These are phyloP conservation scores for Sciurus vulgaris DNA, from an alignment of 2,797 vertebrate species.

Conservation along the genomic window DNA sequence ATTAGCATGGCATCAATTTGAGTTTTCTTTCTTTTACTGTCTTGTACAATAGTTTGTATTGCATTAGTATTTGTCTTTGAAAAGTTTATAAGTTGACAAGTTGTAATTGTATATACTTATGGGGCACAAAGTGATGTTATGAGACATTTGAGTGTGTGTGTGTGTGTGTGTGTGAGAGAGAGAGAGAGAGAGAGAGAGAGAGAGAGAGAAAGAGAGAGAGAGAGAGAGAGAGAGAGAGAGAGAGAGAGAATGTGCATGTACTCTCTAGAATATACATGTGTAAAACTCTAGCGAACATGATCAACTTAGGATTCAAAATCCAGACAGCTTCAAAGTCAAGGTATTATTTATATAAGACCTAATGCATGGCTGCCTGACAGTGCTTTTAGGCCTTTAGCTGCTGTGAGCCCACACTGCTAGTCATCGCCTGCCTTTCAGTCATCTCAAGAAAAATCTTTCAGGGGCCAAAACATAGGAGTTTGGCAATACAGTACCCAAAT, in stretches of 20 bases:
- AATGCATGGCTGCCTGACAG: constrained; percentile 85
- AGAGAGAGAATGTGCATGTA: too few relatives aligned
- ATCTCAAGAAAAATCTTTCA: constrained; percentile 81
- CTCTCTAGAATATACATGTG: too few relatives aligned
- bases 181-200: too few relatives aligned
- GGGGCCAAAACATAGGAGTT: constrained; percentile 40
- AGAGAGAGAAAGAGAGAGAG: too few relatives aligned
- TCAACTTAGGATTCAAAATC: not conserved
- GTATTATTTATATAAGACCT: not conserved
- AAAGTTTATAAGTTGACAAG: not conserved
- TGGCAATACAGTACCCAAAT: not conserved
- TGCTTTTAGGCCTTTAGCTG: constrained; percentile 86
- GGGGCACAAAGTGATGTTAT: not conserved
- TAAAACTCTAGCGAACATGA: not conserved
- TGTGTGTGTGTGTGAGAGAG: too few relatives aligned
- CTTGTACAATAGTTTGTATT: not conserved
- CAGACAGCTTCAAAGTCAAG: not conserved
- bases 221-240: too few relatives aligned
- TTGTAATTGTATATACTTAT: not conserved
- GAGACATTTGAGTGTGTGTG: too few relatives aligned
- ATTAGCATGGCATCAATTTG: not conserved
- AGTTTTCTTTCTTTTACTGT: not conserved
- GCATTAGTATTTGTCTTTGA: not conserved
- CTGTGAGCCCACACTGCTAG: constrained; percentile 71
- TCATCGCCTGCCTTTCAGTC: constrained; percentile 82